Percentiles rank a stretch among this genome's conserved stretches.
phyloP scores from a whole-genome alignment of 1,140 invertebrate species.

The Halesus radiatus region DNA sequence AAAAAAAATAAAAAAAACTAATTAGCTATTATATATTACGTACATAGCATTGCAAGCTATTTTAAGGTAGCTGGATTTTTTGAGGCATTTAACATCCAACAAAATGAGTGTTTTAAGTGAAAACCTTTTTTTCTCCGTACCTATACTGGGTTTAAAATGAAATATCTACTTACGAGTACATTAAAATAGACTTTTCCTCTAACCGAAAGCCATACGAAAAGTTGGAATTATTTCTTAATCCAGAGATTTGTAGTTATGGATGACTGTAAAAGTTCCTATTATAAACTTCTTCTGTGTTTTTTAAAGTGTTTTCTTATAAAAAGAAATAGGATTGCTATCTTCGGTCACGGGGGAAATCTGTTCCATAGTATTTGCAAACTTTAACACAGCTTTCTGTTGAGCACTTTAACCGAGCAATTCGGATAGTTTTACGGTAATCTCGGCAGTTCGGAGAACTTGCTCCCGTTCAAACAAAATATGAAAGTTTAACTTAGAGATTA shows the following conservation, averaged over 20 bases:
- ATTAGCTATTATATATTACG: too few species aligned
- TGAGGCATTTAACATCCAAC: too few species aligned
- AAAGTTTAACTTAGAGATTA: conserved; percentile 31
- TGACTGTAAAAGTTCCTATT: conserved; percentile 5
- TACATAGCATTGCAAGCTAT: too few species aligned
- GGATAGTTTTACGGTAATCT: background rate
- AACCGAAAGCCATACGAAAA: too few species aligned
- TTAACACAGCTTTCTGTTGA: conserved; percentile 44
- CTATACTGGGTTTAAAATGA: too few species aligned
- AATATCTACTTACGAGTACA: too few species aligned
- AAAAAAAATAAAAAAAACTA: too few species aligned
- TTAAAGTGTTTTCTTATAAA: conserved; percentile 41
- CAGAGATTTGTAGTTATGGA: background rate
- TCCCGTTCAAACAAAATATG: conserved; percentile 24
- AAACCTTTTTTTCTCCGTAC: too few species aligned
- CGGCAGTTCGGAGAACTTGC: background rate
- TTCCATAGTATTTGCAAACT: conserved; percentile 52
- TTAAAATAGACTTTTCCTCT: too few species aligned
- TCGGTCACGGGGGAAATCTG: conserved; percentile 53
- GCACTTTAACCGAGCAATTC: conserved; percentile 14
- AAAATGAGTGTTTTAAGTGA: too few species aligned
- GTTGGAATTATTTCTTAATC: too few species aligned
- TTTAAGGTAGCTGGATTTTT: too few species aligned
- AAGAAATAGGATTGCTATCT: conserved; percentile 37
- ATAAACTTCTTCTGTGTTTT: conserved; percentile 24